Conservation (phyloP, 2,797 vertebrate species). For the Sebastes baramenuke region DNA sequence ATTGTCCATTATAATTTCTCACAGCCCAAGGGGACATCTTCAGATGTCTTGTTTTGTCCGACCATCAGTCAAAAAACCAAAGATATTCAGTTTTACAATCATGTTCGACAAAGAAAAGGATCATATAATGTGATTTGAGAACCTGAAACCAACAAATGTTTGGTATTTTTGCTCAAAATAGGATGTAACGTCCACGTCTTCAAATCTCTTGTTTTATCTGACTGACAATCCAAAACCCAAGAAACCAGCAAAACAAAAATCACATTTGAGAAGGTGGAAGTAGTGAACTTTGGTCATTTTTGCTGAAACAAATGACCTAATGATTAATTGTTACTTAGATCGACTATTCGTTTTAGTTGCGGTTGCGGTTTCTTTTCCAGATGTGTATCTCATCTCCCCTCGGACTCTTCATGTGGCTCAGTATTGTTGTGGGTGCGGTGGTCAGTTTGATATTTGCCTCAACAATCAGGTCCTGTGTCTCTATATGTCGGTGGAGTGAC, state of each 20-base stretch:
- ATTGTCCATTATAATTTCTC: not conserved
- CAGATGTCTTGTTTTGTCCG: not conserved
- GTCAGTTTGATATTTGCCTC: constrained; percentile 54
- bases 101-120: not conserved
- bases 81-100: not conserved
- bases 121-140: not conserved
- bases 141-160: not conserved
- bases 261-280: not conserved
- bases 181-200: too few species aligned
- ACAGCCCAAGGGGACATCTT: not conserved
- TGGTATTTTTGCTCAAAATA: not conserved
- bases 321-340: too few species aligned
- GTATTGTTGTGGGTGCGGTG: constrained; percentile 29
- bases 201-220: not conserved
- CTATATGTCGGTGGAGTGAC: constrained; percentile 60
- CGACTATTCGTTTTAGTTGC: not conserved
- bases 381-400: not conserved
- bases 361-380: not conserved
- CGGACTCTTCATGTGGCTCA: not conserved
- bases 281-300: not conserved
- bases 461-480: constrained; percentile 73
- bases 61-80: not conserved
- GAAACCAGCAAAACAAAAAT: not conserved
- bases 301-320: not conserved
- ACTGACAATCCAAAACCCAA: not conserved